Evolutionary conservation across 1,140 invertebrate genomes (phyloP), one percentile per base, ranked within the genome.

Genomic region (Sesamia nonagrioides): DNA sequence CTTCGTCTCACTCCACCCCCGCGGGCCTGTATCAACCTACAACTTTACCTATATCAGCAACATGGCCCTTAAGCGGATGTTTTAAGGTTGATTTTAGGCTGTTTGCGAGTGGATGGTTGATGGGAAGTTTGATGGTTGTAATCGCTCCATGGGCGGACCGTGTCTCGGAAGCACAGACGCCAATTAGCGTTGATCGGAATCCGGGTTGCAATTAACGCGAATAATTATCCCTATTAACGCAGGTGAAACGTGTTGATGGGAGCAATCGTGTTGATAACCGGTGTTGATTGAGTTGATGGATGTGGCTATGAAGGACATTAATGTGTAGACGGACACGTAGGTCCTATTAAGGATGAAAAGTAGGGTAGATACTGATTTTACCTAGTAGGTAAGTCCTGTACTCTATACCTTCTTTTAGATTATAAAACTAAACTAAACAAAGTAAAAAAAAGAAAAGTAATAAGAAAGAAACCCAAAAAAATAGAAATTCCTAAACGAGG

Each of bases 81-180:
- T 6, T 33, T 88, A 94, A 86, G 80, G 88, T 88, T 76, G 33
- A 88, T 35, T 82, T 82, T 92, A 35, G 68, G 27, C 37, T 77
- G 71, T 52, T 18, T 48, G 50, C 80, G 66, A 81, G 86, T 84
- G 83, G 74, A 77, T 40, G 48, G 83, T 88, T 79, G 63, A 76
- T 92, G 82, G 88, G 74, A 75, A 77, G 45, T 60, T 81, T 79
- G 86, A 91, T 92, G 90, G 89, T 88, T 87, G 85, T 89, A 92
- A 91, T 91, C 90, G 87, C 81, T 88, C 89, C 92, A 94, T 95
- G 92, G 93, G 93, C 93, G 93, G 90, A 93, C 86, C 91, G 86
- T 80, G 87, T 81, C 84, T 89, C 86, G 84, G 84, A 88, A 88
- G 85, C 86, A 84, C 82, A 90, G 92, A 93, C 90, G 88, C 90